Evolutionary conservation across 92 coral and sea anemone species (phyloP).

Genomic region (Blastomussa wellsi): DNA sequence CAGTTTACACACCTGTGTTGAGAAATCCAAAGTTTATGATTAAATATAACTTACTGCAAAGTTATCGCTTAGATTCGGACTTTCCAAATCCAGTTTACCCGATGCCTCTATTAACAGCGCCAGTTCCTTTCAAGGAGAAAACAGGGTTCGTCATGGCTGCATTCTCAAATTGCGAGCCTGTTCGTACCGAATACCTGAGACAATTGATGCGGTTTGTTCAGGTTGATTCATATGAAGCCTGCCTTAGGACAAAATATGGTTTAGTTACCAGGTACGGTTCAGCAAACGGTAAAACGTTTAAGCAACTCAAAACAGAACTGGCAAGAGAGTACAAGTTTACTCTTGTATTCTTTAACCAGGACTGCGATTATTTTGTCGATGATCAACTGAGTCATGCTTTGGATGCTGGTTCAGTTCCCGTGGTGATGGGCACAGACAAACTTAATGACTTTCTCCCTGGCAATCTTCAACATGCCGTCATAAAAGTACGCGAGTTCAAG

Average conservation of each 20-base stretch:
- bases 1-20: background rate
- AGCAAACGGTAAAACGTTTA: background rate
- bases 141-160: conserved; percentile 44
- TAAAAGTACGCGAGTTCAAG: conserved; percentile 53
- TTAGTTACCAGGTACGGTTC: conserved; percentile 34
- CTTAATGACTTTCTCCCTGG: conserved; percentile 48
- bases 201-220: conserved; percentile 44
- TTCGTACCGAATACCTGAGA: conserved; percentile 39
- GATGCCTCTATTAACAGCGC: conserved; percentile 36
- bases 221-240: conserved; percentile 3
- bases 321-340: conserved; percentile 46
- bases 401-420: conserved; percentile 54
- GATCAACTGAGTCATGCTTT: conserved; percentile 53
- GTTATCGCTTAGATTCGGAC: conserved; percentile 60
- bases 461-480: conserved; percentile 34
- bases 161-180: conserved; percentile 54
- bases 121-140: conserved; percentile 50
- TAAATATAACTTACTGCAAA: background rate
- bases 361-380: conserved; percentile 56
- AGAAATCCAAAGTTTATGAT: background rate
- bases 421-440: conserved; percentile 58
- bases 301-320: background rate
- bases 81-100: conserved; percentile 35
- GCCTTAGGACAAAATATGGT: conserved; percentile 17
- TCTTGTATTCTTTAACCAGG: conserved; percentile 55